phyloP scores from a whole-genome alignment of 1,140 invertebrate species.

The Calephelis virginiensis region DNA sequence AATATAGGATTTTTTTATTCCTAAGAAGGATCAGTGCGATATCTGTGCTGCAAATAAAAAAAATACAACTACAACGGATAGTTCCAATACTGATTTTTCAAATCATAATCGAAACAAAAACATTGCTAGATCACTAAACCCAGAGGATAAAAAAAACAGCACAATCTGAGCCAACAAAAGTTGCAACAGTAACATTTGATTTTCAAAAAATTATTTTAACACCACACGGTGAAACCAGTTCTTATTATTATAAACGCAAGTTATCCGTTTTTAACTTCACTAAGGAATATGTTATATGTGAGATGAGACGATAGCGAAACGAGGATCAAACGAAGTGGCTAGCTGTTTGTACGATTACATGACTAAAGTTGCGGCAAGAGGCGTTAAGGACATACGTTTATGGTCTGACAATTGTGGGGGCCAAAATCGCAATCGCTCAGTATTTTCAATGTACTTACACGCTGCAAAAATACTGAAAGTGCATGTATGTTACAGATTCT shows the following conservation, averaged over 20 bases:
- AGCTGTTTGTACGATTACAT: conserved; percentile 26
- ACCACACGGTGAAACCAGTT: conserved; percentile 26
- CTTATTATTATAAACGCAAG: conserved; percentile 35
- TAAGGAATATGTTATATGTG: conserved; percentile 39
- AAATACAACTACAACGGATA: not conserved
- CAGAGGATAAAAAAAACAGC: not conserved
- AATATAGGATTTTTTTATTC: not conserved
- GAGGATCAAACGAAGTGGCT: conserved; percentile 40
- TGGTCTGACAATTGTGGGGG: conserved; percentile 57
- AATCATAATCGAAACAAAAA: not conserved
- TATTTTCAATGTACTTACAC: conserved; percentile 45
- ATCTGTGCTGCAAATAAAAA: not conserved
- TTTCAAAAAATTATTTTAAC: not conserved
- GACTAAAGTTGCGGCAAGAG: not conserved
- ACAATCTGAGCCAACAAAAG: not conserved
- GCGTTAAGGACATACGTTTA: conserved; percentile 20
- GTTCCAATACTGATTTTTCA: not conserved
- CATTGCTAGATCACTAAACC: not conserved
- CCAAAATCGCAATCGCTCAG: conserved; percentile 50
- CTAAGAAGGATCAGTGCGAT: not conserved
- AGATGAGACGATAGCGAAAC: conserved; percentile 34
- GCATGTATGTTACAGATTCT: conserved; percentile 35
- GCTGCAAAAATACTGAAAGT: conserved; percentile 8
- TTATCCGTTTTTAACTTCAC: conserved; percentile 40
- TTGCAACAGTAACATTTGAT: not conserved